Evolutionary conservation across 2,888 invertebrate species (phyloP), one percentile per base, ranked within the genome.

Genomic region (Cremastinae sp.): DNA sequence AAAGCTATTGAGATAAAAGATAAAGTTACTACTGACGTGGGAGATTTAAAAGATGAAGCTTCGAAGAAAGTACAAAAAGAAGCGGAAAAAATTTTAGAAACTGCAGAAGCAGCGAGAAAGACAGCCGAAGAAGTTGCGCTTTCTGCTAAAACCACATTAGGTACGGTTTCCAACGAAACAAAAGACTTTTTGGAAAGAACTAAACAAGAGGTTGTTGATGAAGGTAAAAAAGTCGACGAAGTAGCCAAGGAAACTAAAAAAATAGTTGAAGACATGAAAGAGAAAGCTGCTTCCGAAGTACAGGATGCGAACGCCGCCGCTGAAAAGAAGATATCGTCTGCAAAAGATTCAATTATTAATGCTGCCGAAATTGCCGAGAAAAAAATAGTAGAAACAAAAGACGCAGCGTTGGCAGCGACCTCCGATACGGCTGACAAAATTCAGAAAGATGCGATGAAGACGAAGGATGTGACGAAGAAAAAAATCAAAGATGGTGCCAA

Each of bases 381-480:
- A 35, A 56, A 81, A 71, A 59, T 55, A 22, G 22, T 18, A 47
- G 59, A 53, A 10, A 12, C 18, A 7, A 53, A 37, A 45, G 10
- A 1, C n/a, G 20, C n/a, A 12, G 14, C 62, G 45, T 51, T n/a
- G 0, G 51, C 80, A 66, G 91, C 91, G 82, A 91, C 91, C 80
- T 90, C 91, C 3, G 56, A 75, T 14, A 64, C 73, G 14, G 70
- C 47, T 5, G 51, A 78, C 8, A 49, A 72, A 65, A 9, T 74
- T 5, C 39, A 39, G 5, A 62, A 78, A 45, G 78, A 66, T 39
- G 53, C 69, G 8, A 22, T 45, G n/a, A 69, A 53, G 10, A 65
- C 61, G 12, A 80, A 75, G 45, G 92, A 90, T 83, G 90, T 91
- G 81, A 91, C 91, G 79, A 90, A 91, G 5, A 85, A 91, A 0